Evolutionary conservation across 2,888 invertebrate genomes (phyloP), one percentile per base, ranked within the genome.

Genomic region (Temnothorax rugatulus): DNA sequence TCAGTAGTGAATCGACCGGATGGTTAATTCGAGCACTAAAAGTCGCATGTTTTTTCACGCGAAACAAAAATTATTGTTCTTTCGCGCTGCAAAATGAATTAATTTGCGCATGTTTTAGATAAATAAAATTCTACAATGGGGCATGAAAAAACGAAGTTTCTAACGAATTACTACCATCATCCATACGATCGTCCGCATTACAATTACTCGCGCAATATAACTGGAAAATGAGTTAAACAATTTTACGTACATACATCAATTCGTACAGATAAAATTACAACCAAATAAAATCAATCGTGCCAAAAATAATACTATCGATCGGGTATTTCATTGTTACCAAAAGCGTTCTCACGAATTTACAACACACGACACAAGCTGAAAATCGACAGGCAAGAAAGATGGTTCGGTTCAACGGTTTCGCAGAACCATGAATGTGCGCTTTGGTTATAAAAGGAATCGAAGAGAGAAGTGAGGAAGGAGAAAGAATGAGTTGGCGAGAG

Each of bases 321-420:
- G 47, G 47, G 47, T 50, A 34, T 59, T 18, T 59, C 21, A 47
- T 38, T 52, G 25, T 50, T 63, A 71, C 25, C 57, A 25, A 21
- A 59, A 57, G 57, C 2, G 7, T 4, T 21, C 21, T 34, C 13
- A 13, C 18, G 21, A 29, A 61, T 21, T 68, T 61, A 44, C 52
- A 82, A 63, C 47, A n/a, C 9, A 61, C n/a, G 47, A 66, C 52
- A 79, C 21, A 63, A 57, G 64, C n/a, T 54, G 74, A 84, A 86
- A 54, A 57, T 59, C 25, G 75, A 76, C 74, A 57, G 66, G 59
- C 47, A 79, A 61, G 59, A 84, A 54, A 38, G 69, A 82, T 61
- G 84, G 81, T 68, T 68, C 52, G 54, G 73, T 90, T 86, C 86
- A 88, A 87, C 87, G 85, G 90, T 91, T 91, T 91, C 91, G 89